A percentile compares a stretch with the other conserved stretches of the same genome.
phyloP scores from a whole-genome alignment of 2,888 invertebrate species.

The Blastobasis adustella region DNA sequence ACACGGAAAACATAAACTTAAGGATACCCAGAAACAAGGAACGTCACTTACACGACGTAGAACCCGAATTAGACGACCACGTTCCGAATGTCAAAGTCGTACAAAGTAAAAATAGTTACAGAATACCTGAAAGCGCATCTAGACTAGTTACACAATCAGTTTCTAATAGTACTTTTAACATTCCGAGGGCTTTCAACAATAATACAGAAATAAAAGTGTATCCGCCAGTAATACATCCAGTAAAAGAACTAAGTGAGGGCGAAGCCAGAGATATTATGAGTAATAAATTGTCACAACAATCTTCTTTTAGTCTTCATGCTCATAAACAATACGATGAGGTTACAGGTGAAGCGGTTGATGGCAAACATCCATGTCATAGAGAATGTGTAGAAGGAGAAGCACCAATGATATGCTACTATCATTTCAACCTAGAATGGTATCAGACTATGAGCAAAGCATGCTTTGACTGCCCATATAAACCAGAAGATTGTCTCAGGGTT shows the following conservation, averaged over 20 bases:
- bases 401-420: constrained; percentile 81
- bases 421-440: constrained; percentile 87
- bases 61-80: constrained; percentile 17
- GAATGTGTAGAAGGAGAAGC: constrained; percentile 76
- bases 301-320: constrained; percentile 44
- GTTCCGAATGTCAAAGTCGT: constrained; percentile 27
- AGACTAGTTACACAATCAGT: constrained; percentile 26
- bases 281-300: constrained; percentile 32
- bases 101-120: constrained; percentile 16
- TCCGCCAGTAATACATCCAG: constrained; percentile 17
- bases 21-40: constrained; percentile 16
- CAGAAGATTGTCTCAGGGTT: constrained; percentile 82
- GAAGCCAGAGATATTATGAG: constrained; percentile 17
- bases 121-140: constrained; percentile 50
- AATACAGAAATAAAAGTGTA: too few species aligned
- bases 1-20: constrained; percentile 11
- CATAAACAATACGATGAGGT: constrained; percentile 50
- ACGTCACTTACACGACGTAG: constrained; percentile 20
- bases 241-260: constrained; percentile 29
- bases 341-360: constrained; percentile 56
- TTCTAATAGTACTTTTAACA: too few species aligned
- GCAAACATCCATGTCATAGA: constrained; percentile 78
- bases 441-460: constrained; percentile 92
- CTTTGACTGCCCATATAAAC: constrained; percentile 84
- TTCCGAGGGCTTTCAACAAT: too few species aligned